Base-by-base conservation (phyloP, 2,113 vertebrate genomes). In the Thunnus maccoyii region DNA sequence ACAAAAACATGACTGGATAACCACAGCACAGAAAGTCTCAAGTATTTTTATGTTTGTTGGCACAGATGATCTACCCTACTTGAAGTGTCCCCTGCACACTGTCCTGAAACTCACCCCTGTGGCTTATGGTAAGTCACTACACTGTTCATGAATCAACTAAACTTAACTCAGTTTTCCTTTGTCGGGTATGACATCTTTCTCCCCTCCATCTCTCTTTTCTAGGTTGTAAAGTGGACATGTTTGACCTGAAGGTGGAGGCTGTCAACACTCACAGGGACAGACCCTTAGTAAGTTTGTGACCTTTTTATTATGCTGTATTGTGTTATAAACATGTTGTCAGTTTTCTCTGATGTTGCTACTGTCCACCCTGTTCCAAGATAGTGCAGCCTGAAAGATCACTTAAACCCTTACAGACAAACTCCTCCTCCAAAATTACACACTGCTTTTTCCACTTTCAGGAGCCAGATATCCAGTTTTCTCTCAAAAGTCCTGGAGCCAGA, bases 211-310 rank as follows among this genome's bases (percentile, higher is more conserved):
- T 71, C 11, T 41, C 4, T 80, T 56, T 41, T 20, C 0, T 80
- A 99, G 98, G 98, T 3, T 99, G 98, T 89, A 98, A 99, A 89
- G 96, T 99, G 80, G 98, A 99, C 88, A 95, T 91, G 7, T 94
- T 99, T 22, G 94, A 96, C 75, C 90, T 98, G 89, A 95, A 96
- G 0, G 97, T 99, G 78, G 96, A 97, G 62, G 98, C 98, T 50
- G 97, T 99, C 85, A 95, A 97, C 93, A 99, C 98, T 3, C 98
- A 99, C 91, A 94, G 96, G 3, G 95, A 97, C 71, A 96, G 96
- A 65, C 96, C 96, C 70, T 72, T 94, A 0, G 98, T 99, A 93
- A 97, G 97, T 46, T 13, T 7, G 1, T 30, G 22, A 16, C 3
- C 41, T 50, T 46, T 72, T 78, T 2, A 18, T 68, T 22, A 7